Evolutionary conservation across 2,113 vertebrate species (phyloP).

Genomic region (Platanista minor): DNA sequence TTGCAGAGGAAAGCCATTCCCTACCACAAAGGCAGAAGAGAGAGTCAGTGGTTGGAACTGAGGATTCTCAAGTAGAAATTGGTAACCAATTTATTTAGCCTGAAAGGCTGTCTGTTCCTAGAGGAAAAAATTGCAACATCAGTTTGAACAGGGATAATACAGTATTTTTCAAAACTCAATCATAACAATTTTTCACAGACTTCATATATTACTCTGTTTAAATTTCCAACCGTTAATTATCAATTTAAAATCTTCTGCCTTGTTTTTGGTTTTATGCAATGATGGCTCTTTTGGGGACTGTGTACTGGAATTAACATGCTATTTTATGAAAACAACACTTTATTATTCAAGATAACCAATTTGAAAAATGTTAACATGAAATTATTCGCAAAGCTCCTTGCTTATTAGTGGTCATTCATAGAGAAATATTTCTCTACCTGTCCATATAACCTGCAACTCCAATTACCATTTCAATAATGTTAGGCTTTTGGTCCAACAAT

Average conservation of each 20-base stretch:
- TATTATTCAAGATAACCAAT: background rate
- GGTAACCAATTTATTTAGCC: background rate
- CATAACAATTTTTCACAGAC: background rate
- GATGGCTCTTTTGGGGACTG: background rate
- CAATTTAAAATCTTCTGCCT: background rate
- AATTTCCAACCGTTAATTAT: background rate
- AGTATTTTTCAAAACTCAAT: background rate
- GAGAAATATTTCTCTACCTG: background rate
- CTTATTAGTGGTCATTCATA: background rate
- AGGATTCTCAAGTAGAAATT: background rate
- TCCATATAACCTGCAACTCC: background rate
- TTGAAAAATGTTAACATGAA: background rate
- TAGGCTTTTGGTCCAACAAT: background rate
- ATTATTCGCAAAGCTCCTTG: background rate
- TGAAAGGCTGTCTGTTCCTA: background rate
- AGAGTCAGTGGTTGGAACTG: background rate
- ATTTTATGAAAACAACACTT: conserved; percentile 26
- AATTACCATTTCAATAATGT: background rate
- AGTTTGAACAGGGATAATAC: background rate
- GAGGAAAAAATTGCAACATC: background rate
- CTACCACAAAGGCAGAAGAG: background rate
- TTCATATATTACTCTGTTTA: background rate
- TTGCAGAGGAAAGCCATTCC: background rate
- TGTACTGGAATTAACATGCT: background rate
- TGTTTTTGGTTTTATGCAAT: background rate